Percentiles rank a stretch among this genome's conserved stretches.
Evolutionary conservation across 2,113 vertebrate species (phyloP).

Genomic region (Thunnus thynnus): DNA sequence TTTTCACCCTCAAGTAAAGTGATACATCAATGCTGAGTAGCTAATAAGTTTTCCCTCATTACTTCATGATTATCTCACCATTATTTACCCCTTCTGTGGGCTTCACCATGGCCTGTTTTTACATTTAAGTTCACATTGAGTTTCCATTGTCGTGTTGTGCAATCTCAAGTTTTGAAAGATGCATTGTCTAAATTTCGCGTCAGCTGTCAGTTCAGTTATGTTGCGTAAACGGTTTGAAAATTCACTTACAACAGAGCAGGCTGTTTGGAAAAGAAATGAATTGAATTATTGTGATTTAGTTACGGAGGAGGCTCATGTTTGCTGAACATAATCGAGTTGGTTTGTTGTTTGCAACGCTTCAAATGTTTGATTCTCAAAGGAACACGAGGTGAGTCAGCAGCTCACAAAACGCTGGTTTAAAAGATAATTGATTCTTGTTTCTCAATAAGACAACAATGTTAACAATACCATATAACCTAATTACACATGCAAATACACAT

Average conservation of each 20-base stretch:
- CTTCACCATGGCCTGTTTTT: too few relatives aligned
- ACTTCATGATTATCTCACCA: too few relatives aligned
- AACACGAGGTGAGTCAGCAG: neutral
- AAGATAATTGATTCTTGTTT: neutral
- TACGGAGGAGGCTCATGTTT: slow-evolving; percentile 21
- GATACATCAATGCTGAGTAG: too few relatives aligned
- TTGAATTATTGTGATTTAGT: slow-evolving; percentile 51
- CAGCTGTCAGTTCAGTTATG: slow-evolving; percentile 5
- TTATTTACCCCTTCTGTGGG: too few relatives aligned
- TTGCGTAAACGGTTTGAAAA: slow-evolving; percentile 27
- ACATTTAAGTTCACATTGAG: too few relatives aligned
- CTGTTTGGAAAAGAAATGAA: slow-evolving; percentile 60
- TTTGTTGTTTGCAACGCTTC: slow-evolving; percentile 1
- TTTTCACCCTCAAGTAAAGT: too few relatives aligned
- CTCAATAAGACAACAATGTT: neutral
- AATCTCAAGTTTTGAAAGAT: too few relatives aligned
- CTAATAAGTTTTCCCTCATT: too few relatives aligned
- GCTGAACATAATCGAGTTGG: neutral
- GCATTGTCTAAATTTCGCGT: neutral
- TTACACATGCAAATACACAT: neutral
- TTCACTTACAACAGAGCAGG: slow-evolving; percentile 1
- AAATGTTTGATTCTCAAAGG: neutral
- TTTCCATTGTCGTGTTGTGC: too few relatives aligned
- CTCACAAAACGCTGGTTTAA: neutral
- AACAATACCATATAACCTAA: neutral